Base-by-base conservation (phyloP, 2,113 vertebrate genomes). In the Pseudopodoces humilis region DNA sequence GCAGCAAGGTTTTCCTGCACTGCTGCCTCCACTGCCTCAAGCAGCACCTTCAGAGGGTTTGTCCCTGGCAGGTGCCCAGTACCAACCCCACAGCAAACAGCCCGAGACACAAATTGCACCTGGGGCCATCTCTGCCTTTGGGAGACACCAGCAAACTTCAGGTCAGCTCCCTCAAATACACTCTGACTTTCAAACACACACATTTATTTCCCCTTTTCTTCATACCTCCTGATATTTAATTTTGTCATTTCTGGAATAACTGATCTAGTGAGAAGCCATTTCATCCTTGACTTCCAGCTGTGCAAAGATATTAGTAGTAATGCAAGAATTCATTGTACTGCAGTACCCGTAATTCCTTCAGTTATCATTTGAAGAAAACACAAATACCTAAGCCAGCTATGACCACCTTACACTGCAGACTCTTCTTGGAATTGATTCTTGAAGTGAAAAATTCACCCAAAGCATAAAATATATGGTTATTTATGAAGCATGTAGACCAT, bases 61-160 rank as follows among this genome's bases (percentile, higher is more conserved):
- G 33, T 10, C 15, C 50, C 25, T 24, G 50, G 20, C 30, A n/a
- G 35, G 30, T 13, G 28, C 41, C 33, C 15, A 37, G 9, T 4
- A 6, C 35, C 67, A 37, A 0, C 9, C 65, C 67, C 52, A 30
- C 11, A n/a, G 25, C 39, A 86, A 59, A 37, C 7, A 77, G 39
- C 30, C 43, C 65, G 6, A 49, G 25, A 15, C 2, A 27, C 0
- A 3, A 86, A 49, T 1, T 13, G 50, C 25, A 22, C 50, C 49
- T 17, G 2, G 19, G 19, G 65, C 35, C 37, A 58, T 7, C 46
- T 56, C 59, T 56, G 70, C 69, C 59, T 67, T 33, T 13, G 39
- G 55, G 50, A 35, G 15, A 12, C 18, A 35, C 46, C 3, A 23
- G 4, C 35, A 53, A 59, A n/a, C 39, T 23, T 18, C 60, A 62